Evolutionary conservation across 2,113 vertebrate species (phyloP), one percentile per base, ranked within the genome.

Genomic region (Alces alces): DNA sequence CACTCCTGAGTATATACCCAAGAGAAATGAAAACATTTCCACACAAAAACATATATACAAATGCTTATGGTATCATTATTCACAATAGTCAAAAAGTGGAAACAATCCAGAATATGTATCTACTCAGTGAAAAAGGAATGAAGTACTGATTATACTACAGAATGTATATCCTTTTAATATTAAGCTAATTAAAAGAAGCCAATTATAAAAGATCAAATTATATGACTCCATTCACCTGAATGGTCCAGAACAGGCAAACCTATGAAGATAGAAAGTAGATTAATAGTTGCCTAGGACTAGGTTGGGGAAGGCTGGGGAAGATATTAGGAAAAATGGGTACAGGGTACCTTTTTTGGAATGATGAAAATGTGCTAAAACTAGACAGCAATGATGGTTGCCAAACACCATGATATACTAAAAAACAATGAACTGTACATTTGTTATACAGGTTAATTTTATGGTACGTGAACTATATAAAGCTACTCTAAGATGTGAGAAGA

Each of bases 331-430:
- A 94, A 91, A 84, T 3, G 23, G 5, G 58, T 61, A 57, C 52
- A 36, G 43, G 30, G 27, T 36, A 79, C 61, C 64, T 89, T 73
- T 88, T 89, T 47, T 45, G 27, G 33, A 39, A 25, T 85, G 79
- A 91, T 79, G 17, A 96, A 91, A 86, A 96, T 76, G 15, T 89
- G 80, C 47, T 89, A 64, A 95, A 91, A 87, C 61, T 66, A 79
- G 58, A 64, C n/a, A 64, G 78, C 28, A 84, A 61, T 27, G 16
- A 92, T 28, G 16, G 10, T 2, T 80, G 47, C 12, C 86, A 64
- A 80, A 60, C 33, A 80, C 79, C 50, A 52, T 36, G 45, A 92
- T 52, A 86, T 52, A 82, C 39, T 66, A 83, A 82, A 95, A 89
- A 39, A 10, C 30, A 92, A 8, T 86, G n/a, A 96, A 95, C 2